Base-by-base conservation (phyloP, 1,140 invertebrate species). In the Hylaeus anthracinus region DNA sequence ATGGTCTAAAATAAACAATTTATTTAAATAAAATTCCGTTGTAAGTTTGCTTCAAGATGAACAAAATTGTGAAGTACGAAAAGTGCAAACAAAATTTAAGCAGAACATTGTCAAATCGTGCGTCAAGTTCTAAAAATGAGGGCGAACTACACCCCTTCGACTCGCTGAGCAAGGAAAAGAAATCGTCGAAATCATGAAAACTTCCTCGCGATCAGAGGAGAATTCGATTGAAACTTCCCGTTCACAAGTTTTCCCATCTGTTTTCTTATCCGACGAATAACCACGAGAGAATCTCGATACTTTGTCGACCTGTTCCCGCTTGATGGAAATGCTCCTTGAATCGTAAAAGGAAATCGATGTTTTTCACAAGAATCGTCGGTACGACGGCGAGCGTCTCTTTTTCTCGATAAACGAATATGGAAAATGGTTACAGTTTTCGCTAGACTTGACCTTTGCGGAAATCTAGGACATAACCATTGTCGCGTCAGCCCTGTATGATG, bases 211-310 rank as follows among this genome's bases (percentile, higher is more conserved):
- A 43, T 45, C 53, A 39, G 14, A 1, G 39, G 69, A 69, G 61
- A 81, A 87, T 85, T 81, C 80, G 75, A 87, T 87, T 74, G 73
- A 82, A 87, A 83, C 63, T 87, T 79, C 51, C 64, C 8, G 69
- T 61, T 65, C 53, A 45, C 51, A 70, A 85, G 74, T 86, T 86
- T 86, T 69, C 74, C 66, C 71, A 86, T 86, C 73, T 56, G 71
- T 79, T 78, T 70, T 61, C 65, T 55, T 12, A 1, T 61, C 56
- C n/a, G 9, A 5, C 58, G 77, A 76, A 73, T 63, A 60, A 61
- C 53, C 65, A 61, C 41, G 6, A 69, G 60, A 58, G 43, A 85
- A 71, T 74, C 74, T 60, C 65, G 51, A 66, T 66, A 72, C 69
- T 82, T 85, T 77, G n/a, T 75, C 82, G 61, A 76, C 10, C 15